Conservation (phyloP, 2,888 invertebrate species). For the Laspeyria flexula region DNA sequence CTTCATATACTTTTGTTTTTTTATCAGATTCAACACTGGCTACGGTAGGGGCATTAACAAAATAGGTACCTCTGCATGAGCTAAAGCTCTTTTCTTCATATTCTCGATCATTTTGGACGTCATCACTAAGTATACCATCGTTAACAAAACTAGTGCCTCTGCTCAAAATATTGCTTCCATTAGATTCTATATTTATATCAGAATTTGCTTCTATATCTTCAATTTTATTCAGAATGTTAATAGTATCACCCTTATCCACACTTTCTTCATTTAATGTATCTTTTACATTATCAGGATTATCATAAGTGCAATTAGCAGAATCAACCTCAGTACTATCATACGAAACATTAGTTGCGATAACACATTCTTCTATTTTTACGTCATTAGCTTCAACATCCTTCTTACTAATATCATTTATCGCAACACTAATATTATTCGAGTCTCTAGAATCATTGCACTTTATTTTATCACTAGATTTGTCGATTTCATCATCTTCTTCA, state of each 20-base stretch:
- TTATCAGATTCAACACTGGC: no score
- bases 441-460: conserved; percentile 42
- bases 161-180: conserved; percentile 16
- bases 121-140: conserved; percentile 20
- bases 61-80: conserved; percentile 44
- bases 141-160: conserved; percentile 42
- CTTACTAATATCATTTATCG: conserved; percentile 1
- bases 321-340: conserved; percentile 1
- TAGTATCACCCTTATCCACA: conserved; percentile 1
- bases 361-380: conserved; percentile 9
- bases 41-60: no score
- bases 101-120: conserved; percentile 6
- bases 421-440: conserved; percentile 4
- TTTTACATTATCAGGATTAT: neutral
- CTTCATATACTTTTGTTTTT: conserved; percentile 14
- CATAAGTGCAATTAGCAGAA: conserved; percentile 17
- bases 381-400: no score
- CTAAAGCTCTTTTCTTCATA: conserved; percentile 22
- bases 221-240: neutral
- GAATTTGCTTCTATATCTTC: neutral
- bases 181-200: conserved; percentile 15
- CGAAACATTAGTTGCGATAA: neutral
- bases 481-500: conserved; percentile 38
- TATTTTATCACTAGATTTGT: conserved; percentile 45
- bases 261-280: neutral